A percentile compares a stretch with the other conserved stretches of the same genome.
These are phyloP conservation scores for Drosophila atripex DNA, from an alignment of 2,888 invertebrate species.

Conservation along the genomic window DNA sequence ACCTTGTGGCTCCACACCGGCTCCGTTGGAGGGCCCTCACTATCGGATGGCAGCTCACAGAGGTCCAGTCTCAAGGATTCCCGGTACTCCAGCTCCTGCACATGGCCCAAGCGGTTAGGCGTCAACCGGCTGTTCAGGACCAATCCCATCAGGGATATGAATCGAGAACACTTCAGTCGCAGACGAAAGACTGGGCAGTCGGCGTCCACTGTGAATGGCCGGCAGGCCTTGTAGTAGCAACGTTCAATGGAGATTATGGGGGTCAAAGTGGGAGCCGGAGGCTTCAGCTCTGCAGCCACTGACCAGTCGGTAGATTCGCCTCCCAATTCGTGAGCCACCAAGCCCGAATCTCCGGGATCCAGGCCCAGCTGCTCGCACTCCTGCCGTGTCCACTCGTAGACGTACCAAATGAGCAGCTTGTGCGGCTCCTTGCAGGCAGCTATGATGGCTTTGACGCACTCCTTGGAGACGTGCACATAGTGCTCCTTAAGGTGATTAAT, in stretches of 20 bases:
- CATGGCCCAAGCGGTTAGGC: slow-evolving; percentile 67
- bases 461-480: slow-evolving; percentile 82
- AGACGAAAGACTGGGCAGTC: slow-evolving; percentile 74
- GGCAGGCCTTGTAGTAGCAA: slow-evolving; percentile 82
- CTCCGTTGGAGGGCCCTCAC: slow-evolving; percentile 7
- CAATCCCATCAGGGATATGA: slow-evolving; percentile 81
- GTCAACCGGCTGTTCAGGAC: slow-evolving; percentile 82
- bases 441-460: slow-evolving; percentile 82
- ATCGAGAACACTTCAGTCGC: slow-evolving; percentile 76
- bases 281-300: slow-evolving; percentile 11
- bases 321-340: slow-evolving; percentile 31
- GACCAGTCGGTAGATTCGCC: slow-evolving; percentile 31
- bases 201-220: slow-evolving; percentile 80
- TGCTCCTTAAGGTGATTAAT: slow-evolving; percentile 76
- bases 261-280: slow-evolving; percentile 30
- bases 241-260: slow-evolving; percentile 74
- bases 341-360: slow-evolving; percentile 63
- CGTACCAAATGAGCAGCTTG: slow-evolving; percentile 80
- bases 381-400: slow-evolving; percentile 82
- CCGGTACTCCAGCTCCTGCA: slow-evolving; percentile 68
- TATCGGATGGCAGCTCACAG: slow-evolving; percentile 48
- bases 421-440: slow-evolving; percentile 74
- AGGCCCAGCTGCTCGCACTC: slow-evolving; percentile 78
- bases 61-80: slow-evolving; percentile 81
- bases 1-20: slow-evolving; percentile 75